These are phyloP conservation scores for Theocolax elegans DNA, from an alignment of 1,140 invertebrate genomes.

Conservation along the genomic window DNA sequence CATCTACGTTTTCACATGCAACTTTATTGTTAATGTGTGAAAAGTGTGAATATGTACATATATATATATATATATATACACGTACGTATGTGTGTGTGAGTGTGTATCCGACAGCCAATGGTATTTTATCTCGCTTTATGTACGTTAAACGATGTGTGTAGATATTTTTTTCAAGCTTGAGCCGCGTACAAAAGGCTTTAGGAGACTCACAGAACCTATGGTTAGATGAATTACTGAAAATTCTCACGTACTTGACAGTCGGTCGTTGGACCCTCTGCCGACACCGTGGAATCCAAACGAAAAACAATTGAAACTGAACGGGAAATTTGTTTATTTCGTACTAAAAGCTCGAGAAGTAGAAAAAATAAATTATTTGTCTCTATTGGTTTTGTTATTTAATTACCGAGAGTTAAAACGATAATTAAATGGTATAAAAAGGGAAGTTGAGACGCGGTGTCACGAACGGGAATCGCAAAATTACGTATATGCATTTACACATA, in stretches of 20 bases:
- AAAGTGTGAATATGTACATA: too few relatives aligned
- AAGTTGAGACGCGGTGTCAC: too few relatives aligned
- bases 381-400: too few relatives aligned
- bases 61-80: too few relatives aligned
- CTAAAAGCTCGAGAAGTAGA: not conserved
- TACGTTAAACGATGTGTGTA: not conserved
- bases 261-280: constrained; percentile 6
- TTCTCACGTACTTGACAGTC: constrained; percentile 7
- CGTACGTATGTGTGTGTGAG: too few relatives aligned
- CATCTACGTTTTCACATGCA: too few relatives aligned
- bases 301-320: not conserved
- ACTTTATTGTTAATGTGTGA: too few relatives aligned
- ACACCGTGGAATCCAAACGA: too few relatives aligned
- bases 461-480: constrained; percentile 18
- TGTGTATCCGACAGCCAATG: too few relatives aligned
- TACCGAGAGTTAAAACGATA: too few relatives aligned
- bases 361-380: not conserved
- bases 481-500: not conserved
- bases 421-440: too few relatives aligned
- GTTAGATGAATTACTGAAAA: constrained; percentile 8
- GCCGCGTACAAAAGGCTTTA: not conserved
- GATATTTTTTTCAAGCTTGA: not conserved
- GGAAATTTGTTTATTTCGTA: not conserved
- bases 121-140: too few relatives aligned
- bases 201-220: not conserved